phyloP scores from a whole-genome alignment of 2,797 vertebrate species.

The Amniataba percoides region DNA sequence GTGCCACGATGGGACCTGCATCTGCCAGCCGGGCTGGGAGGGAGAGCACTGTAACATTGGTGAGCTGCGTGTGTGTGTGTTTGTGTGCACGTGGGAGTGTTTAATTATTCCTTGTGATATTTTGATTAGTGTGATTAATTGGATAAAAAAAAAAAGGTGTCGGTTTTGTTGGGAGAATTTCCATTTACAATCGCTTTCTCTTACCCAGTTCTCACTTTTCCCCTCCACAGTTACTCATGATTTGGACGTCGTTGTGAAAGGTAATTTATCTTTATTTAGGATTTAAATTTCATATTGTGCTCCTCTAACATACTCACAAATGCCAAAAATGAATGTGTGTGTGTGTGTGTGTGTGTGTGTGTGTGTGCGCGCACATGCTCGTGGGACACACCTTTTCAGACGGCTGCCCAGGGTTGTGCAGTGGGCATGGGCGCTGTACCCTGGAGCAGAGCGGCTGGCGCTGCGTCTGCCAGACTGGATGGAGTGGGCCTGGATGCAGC shows the following conservation, averaged over 20 bases:
- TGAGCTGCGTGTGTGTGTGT: constrained; percentile 77
- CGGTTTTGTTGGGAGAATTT: constrained; percentile 26
- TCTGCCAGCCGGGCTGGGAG: constrained; percentile 97
- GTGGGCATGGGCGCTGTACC: constrained; percentile 96
- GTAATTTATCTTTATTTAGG: constrained; percentile 63
- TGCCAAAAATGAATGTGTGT: constrained; percentile 3
- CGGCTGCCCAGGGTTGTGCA: constrained; percentile 96
- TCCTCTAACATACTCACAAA: constrained; percentile 15
- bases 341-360: constrained; percentile 8
- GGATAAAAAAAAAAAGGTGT: constrained; percentile 38
- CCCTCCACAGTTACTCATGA: constrained; percentile 77
- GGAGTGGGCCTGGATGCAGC: constrained; percentile 96
- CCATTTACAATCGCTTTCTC: constrained; percentile 30
- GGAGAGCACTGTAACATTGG: constrained; percentile 96
- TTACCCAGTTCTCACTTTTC: constrained; percentile 42
- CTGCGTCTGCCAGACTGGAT: constrained; percentile 97
- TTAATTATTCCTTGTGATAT: constrained; percentile 61
- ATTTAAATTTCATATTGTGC: constrained; percentile 14
- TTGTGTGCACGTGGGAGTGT: constrained; percentile 41
- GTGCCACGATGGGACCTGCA: constrained; percentile 93
- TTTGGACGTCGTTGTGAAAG: constrained; percentile 82
- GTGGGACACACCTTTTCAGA: constrained; percentile 82
- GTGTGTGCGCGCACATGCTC: neutral
- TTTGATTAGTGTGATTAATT: constrained; percentile 55
- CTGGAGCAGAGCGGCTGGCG: constrained; percentile 98